phyloP scores from a whole-genome alignment of 2,113 vertebrate genomes.

The Mixornis gularis region DNA sequence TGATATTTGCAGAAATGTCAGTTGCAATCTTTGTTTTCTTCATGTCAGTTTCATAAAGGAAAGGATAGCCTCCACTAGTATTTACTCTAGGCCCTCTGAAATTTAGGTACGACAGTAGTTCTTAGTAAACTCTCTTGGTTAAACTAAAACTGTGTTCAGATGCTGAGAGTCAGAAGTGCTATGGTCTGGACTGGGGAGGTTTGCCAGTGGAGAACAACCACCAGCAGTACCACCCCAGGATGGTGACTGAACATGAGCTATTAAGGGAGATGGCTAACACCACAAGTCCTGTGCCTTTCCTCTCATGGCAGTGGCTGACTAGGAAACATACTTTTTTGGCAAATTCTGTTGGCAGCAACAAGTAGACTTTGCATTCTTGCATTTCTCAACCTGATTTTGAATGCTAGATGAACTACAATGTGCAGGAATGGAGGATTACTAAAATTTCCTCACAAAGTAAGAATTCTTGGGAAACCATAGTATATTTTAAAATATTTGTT shows the following conservation, averaged over 20 bases:
- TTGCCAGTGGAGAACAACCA: background rate
- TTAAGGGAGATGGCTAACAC: background rate
- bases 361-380: background rate
- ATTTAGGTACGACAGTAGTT: background rate
- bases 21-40: background rate
- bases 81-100: background rate
- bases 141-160: background rate
- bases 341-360: background rate
- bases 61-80: background rate
- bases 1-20: background rate
- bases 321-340: background rate
- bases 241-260: background rate
- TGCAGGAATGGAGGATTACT: background rate
- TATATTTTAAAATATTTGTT: background rate
- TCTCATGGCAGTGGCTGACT: background rate
- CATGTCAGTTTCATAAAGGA: background rate
- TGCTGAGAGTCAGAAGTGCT: background rate
- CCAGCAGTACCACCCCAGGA: too few species aligned
- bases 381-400: background rate
- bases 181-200: background rate
- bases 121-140: background rate
- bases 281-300: background rate
- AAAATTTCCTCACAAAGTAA: background rate
- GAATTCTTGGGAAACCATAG: background rate
- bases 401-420: background rate